Percentiles rank a stretch among this genome's conserved stretches.
Conservation (phyloP, 1,140 invertebrate species). For the Manduca sexta region DNA sequence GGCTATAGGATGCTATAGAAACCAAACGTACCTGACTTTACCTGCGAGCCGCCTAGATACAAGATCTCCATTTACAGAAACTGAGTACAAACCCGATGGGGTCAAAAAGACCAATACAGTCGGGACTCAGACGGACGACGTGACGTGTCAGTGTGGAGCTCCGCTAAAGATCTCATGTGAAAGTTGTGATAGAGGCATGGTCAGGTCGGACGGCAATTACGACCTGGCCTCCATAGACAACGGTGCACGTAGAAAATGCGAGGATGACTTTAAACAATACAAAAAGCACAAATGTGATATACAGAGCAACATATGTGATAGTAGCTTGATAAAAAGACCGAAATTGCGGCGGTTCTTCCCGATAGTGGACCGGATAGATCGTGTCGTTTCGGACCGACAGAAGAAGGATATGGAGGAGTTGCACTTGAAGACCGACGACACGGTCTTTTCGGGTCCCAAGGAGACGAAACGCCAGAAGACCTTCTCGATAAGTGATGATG, state of each 20-base stretch:
- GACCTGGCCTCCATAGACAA: conserved; percentile 42
- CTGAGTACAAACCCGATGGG: conserved; percentile 40
- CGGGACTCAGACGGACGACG: conserved; percentile 62
- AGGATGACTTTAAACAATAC: conserved; percentile 37
- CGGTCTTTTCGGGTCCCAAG: conserved; percentile 49
- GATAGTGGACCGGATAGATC: conserved; percentile 51
- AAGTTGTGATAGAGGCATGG: conserved; percentile 41
- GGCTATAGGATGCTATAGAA: conserved; percentile 64
- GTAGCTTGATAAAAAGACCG: conserved; percentile 59
- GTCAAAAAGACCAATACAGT: conserved; percentile 58
- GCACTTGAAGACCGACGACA: conserved; percentile 53
- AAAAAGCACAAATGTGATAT: conserved; percentile 72
- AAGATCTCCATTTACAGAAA: conserved; percentile 44
- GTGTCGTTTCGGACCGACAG: conserved; percentile 53
- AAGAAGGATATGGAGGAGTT: conserved; percentile 52
- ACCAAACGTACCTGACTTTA: conserved; percentile 59
- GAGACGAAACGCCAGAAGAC: conserved; percentile 53
- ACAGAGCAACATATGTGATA: conserved; percentile 51
- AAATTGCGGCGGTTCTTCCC: conserved; percentile 56
- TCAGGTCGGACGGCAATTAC: conserved; percentile 56
- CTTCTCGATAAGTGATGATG: conserved; percentile 47
- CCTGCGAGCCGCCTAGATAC: conserved; percentile 50
- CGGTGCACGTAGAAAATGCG: conserved; percentile 37
- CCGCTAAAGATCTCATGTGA: conserved; percentile 39
- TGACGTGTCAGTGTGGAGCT: conserved; percentile 53